Evolutionary conservation across 2,113 vertebrate species (phyloP).

Genomic region (Datnioides undecimradiatus): DNA sequence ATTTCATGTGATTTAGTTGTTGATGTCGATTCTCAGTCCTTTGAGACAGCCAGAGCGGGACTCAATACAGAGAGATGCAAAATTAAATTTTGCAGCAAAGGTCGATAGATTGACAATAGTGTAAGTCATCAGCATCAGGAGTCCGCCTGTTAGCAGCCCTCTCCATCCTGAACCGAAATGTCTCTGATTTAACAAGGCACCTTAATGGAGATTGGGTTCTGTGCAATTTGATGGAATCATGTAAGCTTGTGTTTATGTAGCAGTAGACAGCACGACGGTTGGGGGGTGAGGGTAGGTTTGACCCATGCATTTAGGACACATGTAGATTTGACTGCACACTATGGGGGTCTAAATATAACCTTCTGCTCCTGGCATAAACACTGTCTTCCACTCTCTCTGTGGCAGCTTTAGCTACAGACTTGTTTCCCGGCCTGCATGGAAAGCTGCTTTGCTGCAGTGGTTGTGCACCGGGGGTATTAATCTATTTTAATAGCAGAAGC

Average conservation of each 20-base stretch:
- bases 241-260: background rate
- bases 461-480: conserved; percentile 16
- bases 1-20: background rate
- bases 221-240: background rate
- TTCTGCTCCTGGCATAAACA: conserved; percentile 49
- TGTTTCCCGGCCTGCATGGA: conserved; percentile 6
- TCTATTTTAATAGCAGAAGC: conserved; percentile 27
- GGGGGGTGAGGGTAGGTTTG: background rate
- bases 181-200: background rate
- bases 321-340: conserved; percentile 31
- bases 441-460: conserved; percentile 26
- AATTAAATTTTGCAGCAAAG: background rate
- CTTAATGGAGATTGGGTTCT: background rate
- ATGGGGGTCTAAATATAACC: conserved; percentile 52
- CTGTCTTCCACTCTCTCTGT: conserved; percentile 11
- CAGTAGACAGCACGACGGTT: background rate
- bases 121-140: background rate
- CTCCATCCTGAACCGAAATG: background rate
- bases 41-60: background rate
- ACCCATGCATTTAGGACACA: conserved; percentile 31
- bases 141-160: background rate
- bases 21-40: background rate
- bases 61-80: background rate
- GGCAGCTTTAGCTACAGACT: conserved; percentile 26
- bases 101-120: background rate